phyloP scores from a whole-genome alignment of 2,797 vertebrate genomes.

The Hoplostethus mediterraneus region DNA sequence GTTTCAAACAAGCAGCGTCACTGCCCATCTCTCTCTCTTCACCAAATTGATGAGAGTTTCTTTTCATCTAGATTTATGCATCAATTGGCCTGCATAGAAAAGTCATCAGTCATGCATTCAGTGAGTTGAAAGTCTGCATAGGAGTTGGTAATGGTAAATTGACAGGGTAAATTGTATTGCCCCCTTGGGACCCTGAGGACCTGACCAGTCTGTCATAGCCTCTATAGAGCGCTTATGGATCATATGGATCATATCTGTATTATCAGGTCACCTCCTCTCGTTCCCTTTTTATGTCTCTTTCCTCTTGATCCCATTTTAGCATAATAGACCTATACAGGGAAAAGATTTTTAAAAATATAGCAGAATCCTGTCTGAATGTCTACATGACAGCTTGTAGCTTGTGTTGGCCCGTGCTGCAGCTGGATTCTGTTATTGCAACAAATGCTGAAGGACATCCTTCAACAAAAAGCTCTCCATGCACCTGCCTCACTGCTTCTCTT shows the following conservation, averaged over 20 bases:
- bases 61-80: not conserved
- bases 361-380: not conserved
- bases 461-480: slow-evolving; percentile 13
- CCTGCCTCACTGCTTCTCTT: not conserved
- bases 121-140: not conserved
- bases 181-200: not conserved
- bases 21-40: not conserved
- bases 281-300: not conserved
- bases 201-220: not conserved
- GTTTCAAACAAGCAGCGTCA: slow-evolving; percentile 9
- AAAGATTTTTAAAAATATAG: not conserved
- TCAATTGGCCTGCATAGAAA: not conserved
- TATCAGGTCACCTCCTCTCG: slow-evolving; percentile 19
- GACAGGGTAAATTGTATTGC: not conserved
- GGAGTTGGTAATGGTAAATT: slow-evolving; percentile 1
- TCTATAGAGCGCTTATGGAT: not conserved
- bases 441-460: slow-evolving; percentile 10
- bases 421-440: slow-evolving; percentile 17
- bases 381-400: slow-evolving; percentile 1
- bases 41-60: not conserved
- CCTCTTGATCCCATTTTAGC: slow-evolving; percentile 29
- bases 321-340: slow-evolving; percentile 11
- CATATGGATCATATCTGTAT: slow-evolving; percentile 17
- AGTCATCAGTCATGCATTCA: not conserved
- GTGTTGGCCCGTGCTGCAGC: not conserved